Conservation (phyloP, 2,113 vertebrate species). For the Pelvicachromis taeniatus region DNA sequence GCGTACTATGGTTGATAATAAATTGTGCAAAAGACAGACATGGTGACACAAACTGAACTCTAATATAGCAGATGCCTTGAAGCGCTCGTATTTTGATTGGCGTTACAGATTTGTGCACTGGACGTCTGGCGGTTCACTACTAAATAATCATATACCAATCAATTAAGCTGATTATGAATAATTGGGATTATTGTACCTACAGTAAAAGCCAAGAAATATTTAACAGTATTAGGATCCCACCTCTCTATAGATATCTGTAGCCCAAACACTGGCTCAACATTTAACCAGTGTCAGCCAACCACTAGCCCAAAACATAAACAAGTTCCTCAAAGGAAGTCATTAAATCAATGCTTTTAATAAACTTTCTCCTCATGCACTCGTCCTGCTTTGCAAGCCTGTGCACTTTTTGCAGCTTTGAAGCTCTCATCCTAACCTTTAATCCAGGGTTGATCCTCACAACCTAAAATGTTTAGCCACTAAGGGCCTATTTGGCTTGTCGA, state of each 20-base stretch:
- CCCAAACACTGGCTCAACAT: background rate
- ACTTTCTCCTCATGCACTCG: background rate
- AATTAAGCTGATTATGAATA: background rate
- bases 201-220: background rate
- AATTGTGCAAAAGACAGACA: background rate
- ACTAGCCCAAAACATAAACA: background rate
- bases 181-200: background rate
- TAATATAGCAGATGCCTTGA: background rate
- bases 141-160: background rate
- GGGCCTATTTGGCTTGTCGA: slow-evolving; percentile 13
- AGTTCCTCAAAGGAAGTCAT: background rate
- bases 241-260: background rate
- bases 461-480: slow-evolving; percentile 4
- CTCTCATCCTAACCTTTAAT: background rate
- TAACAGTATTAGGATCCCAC: background rate
- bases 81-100: background rate
- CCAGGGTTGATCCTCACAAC: slow-evolving; percentile 13
- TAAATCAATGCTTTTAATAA: slow-evolving; percentile 20
- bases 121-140: background rate
- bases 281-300: background rate
- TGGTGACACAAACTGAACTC: background rate
- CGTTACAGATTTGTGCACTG: background rate
- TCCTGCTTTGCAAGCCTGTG: background rate
- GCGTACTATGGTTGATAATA: background rate
- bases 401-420: background rate